Evolutionary conservation across 2,888 invertebrate species (phyloP).

Genomic region (Leptopilina syphax): DNA sequence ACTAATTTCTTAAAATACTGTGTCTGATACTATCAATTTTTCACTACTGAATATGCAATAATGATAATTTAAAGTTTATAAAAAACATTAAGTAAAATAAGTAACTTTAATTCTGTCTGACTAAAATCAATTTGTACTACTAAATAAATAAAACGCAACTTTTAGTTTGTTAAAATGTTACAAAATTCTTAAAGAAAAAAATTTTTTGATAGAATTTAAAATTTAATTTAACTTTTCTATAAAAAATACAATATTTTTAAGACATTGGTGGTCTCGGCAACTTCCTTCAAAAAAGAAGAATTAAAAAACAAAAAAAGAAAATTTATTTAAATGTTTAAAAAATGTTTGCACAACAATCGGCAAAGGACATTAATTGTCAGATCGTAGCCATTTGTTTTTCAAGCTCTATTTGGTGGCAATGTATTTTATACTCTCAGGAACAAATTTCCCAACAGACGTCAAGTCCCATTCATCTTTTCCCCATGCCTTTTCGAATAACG

Average conservation of each 20-base stretch:
- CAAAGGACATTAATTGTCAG: not conserved
- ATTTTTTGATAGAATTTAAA: too few species aligned
- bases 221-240: too few species aligned
- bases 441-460: conserved; percentile 33
- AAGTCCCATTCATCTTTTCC: conserved; percentile 33
- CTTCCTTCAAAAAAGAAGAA: not conserved
- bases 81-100: too few species aligned
- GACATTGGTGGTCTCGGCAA: too few species aligned
- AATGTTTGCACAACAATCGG: not conserved
- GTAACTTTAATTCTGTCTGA: too few species aligned
- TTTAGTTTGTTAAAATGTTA: too few species aligned
- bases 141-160: not conserved
- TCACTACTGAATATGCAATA: too few species aligned
- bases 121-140: not conserved
- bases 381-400: not conserved
- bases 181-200: too few species aligned
- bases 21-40: too few species aligned
- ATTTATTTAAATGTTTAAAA: not conserved
- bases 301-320: not conserved
- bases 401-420: not conserved
- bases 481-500: not conserved
- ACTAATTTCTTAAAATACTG: too few species aligned
- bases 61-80: too few species aligned
- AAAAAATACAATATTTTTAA: too few species aligned
- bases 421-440: conserved; percentile 23